Evolutionary conservation across 2,888 invertebrate genomes (phyloP), one percentile per base, ranked within the genome.

Genomic region (Lissonota sp.): DNA sequence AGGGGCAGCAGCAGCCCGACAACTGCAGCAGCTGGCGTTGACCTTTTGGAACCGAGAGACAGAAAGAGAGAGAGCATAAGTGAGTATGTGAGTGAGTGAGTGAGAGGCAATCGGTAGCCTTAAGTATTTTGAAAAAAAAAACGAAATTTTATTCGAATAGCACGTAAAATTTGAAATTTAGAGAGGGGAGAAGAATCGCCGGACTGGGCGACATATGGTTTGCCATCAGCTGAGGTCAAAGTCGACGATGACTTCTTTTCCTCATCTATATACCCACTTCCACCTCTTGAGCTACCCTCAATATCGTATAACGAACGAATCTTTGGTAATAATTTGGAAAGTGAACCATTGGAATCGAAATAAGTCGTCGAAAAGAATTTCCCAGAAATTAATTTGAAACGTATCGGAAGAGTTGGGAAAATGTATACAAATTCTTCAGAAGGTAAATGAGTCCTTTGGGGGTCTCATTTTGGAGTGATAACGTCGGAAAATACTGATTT

Each of bases 1-100:
- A 70, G 63, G 44, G 81, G 79, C 66, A 83, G 80, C 82, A 84
- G 82, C 87, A 87, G 87, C 87, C 88, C 86, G 85, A 87, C 89
- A 89, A 89, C 88, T 89, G 89, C 86, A 86, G 87, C 91, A 91
- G 91, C 91, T 91, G 91, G 88, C 88, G 85, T 80, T 80, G 82
- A 82, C 87, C 80, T 84, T 67, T 75, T 66, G 3, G 26, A 26
- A 42, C 66, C 80, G 70, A 55, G 44, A 72, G 72, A 72, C 53
- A 44, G 44, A 53, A 53, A 49, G 60, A 58, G 62, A 64, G 60
- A 80, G 46, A 62, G 44, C 66, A 78, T 74, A 81, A 81, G 26
- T 74, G 71, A 51, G 81, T 49, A 49, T 3, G 26, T 26, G 26
- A 26, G 26, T 26, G 26, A 26, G 26, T 2, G 26, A 26, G 26